Evolutionary conservation across 2,888 invertebrate genomes (phyloP).

Genomic region (Nemoura dubitans): DNA sequence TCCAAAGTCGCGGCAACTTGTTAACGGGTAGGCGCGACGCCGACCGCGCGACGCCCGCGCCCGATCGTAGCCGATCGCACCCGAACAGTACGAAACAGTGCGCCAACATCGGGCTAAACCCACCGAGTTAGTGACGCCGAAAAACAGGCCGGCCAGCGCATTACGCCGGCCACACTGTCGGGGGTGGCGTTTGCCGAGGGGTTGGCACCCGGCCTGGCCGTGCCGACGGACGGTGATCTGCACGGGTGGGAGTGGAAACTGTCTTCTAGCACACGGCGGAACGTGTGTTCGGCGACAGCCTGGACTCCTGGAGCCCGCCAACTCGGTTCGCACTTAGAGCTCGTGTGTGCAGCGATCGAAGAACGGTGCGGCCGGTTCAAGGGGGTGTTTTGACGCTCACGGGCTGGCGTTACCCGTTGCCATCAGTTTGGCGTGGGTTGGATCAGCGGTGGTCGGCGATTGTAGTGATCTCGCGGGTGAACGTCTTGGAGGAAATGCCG

Average conservation of each 20-base stretch:
- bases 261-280: neutral
- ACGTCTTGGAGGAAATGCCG: neutral
- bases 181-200: neutral
- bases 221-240: neutral
- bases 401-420: too few relatives aligned
- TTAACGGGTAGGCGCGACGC: slow-evolving; percentile 16
- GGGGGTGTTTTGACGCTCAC: too few relatives aligned
- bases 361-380: too few relatives aligned
- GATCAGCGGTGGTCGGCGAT: neutral
- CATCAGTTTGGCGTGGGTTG: too few relatives aligned
- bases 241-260: slow-evolving; percentile 4
- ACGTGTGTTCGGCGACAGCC: neutral
- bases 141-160: neutral
- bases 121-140: slow-evolving; percentile 19
- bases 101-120: slow-evolving; percentile 16
- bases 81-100: slow-evolving; percentile 31
- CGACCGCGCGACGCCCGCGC: slow-evolving; percentile 35
- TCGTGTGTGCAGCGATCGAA: too few relatives aligned
- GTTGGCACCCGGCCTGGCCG: neutral
- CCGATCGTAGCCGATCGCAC: slow-evolving; percentile 15
- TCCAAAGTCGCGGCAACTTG: slow-evolving; percentile 9
- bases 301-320: too few relatives aligned
- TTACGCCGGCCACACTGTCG: neutral
- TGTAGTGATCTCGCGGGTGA: neutral
- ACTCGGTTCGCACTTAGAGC: neutral